A percentile compares a stretch with the other conserved stretches of the same genome.
These are phyloP conservation scores for Coenobita brevimanus DNA, from an alignment of 1,140 invertebrate genomes.

Conservation along the genomic window DNA sequence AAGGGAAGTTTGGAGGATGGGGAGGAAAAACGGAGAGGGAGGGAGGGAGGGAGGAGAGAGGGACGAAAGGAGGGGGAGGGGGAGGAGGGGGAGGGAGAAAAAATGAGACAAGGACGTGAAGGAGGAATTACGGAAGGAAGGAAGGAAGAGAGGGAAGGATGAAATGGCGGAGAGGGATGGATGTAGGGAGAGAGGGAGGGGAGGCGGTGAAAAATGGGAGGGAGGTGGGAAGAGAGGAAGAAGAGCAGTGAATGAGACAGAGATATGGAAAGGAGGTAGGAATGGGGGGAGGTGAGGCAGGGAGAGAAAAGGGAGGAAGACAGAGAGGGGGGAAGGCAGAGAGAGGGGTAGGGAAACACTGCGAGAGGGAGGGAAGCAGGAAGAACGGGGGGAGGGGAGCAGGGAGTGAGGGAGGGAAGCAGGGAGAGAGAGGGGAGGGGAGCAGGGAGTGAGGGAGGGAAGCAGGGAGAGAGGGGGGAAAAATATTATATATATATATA, in stretches of 20 bases:
- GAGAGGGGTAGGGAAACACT: too few relatives aligned
- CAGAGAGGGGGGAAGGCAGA: background rate
- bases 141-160: background rate
- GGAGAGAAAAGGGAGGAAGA: background rate
- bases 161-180: too few relatives aligned
- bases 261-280: background rate
- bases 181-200: background rate
- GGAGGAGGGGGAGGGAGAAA: background rate
- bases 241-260: too few relatives aligned
- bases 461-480: conserved; percentile 3
- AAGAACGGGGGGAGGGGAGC: background rate
- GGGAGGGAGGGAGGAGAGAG: background rate
- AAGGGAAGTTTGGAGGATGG: too few relatives aligned
- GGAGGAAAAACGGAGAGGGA: too few relatives aligned
- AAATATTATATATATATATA: conserved; percentile 16
- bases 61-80: background rate
- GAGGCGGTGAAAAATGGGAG: background rate
- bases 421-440: background rate
- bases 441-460: background rate
- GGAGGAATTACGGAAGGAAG: background rate
- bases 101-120: background rate
- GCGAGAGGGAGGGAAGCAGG: conserved; percentile 9
- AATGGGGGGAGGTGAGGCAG: background rate
- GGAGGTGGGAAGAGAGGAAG: background rate
- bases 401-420: background rate